phyloP scores from a whole-genome alignment of 2,797 vertebrate species.

The Gymnoscopelus microlampas region DNA sequence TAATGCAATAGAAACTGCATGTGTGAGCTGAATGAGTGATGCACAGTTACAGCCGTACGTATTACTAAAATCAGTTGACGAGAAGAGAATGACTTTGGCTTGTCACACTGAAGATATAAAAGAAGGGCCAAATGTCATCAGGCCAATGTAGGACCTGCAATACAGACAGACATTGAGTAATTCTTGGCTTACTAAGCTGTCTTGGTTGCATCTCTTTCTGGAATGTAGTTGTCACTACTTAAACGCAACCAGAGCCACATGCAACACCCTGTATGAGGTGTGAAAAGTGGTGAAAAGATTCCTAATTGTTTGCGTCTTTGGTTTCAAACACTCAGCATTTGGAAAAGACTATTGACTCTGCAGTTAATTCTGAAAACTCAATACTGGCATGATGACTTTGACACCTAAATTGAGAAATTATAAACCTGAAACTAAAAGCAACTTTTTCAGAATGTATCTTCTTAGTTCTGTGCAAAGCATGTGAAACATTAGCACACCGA shows the following conservation, averaged over 20 bases:
- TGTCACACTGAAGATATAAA: neutral
- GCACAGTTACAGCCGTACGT: neutral
- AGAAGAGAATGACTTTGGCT: conserved; percentile 33
- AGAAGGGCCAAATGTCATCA: neutral
- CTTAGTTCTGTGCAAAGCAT: conserved; percentile 54
- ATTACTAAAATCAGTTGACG: conserved; percentile 9
- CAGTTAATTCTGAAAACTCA: neutral
- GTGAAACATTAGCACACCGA: conserved; percentile 41
- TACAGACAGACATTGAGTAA: too few relatives aligned
- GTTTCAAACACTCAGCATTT: neutral
- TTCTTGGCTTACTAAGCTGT: too few relatives aligned
- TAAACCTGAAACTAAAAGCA: conserved; percentile 8
- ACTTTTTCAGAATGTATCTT: conserved; percentile 7
- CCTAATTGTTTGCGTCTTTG: too few relatives aligned
- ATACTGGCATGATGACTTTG: conserved; percentile 11
- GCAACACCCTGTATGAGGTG: neutral
- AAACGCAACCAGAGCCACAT: neutral
- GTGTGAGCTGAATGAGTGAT: conserved; percentile 37
- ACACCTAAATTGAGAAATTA: conserved; percentile 1
- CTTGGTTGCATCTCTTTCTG: too few relatives aligned
- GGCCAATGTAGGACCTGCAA: neutral
- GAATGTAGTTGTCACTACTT: neutral
- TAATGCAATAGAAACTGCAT: conserved; percentile 55
- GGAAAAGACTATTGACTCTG: neutral
- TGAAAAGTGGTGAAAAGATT: too few relatives aligned